Percentiles rank a stretch among this genome's conserved stretches.
Evolutionary conservation across 53 echinoderm and acorn worm genomes (phyloP).

Genomic region (Echinarachnius parma): DNA sequence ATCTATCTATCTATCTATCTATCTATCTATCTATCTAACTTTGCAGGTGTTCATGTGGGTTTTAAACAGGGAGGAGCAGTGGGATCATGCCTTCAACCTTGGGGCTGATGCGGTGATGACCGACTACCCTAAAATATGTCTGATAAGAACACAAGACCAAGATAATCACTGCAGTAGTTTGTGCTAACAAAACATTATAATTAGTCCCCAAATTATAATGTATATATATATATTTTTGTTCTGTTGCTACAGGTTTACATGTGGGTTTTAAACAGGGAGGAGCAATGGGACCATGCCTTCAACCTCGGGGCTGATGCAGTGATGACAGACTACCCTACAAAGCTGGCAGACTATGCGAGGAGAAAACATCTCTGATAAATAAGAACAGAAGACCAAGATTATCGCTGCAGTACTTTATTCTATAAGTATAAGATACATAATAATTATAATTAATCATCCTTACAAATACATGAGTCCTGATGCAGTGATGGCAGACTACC

Average conservation of each 20-base stretch:
- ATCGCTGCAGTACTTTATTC: neutral
- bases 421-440: neutral
- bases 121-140: slow-evolving; percentile 61
- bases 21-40: too few relatives aligned
- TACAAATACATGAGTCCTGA: slow-evolving; percentile 6
- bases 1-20: neutral
- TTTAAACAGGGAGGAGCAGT: slow-evolving; percentile 79
- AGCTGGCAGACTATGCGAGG: slow-evolving; percentile 59
- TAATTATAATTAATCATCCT: neutral
- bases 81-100: slow-evolving; percentile 63
- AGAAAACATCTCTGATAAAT: slow-evolving; percentile 11
- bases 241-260: slow-evolving; percentile 63
- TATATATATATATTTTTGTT: neutral
- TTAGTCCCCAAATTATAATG: neutral
- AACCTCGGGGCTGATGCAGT: slow-evolving; percentile 75
- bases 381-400: too few relatives aligned
- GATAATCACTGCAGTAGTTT: neutral
- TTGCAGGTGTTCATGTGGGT: slow-evolving; percentile 93
- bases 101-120: slow-evolving; percentile 97
- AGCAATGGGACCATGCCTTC: slow-evolving; percentile 73
- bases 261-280: slow-evolving; percentile 89
- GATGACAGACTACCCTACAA: slow-evolving; percentile 93
- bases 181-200: neutral
- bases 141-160: too few relatives aligned
- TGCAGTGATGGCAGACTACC: slow-evolving; percentile 97